Conservation (phyloP, 2,797 vertebrate genomes). For the Tenualosa ilisha region DNA sequence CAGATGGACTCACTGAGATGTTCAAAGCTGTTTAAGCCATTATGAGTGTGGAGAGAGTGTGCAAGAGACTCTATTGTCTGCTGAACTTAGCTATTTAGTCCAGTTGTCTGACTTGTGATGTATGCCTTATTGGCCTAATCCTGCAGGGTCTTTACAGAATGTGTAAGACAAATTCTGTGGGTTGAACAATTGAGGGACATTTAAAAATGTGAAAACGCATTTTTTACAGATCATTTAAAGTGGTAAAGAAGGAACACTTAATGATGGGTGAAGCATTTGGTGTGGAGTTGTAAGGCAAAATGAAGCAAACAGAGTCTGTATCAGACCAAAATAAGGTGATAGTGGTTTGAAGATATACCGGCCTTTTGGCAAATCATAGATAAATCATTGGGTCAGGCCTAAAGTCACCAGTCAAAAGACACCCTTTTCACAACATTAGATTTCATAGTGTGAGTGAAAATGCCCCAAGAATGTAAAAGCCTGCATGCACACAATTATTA, state of each 20-base stretch:
- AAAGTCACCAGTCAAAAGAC: neutral
- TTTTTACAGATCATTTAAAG: constrained; percentile 3
- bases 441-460: neutral
- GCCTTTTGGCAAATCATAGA: neutral
- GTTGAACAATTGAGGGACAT: neutral
- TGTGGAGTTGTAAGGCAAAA: neutral
- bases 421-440: neutral
- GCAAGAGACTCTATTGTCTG: neutral
- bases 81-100: neutral
- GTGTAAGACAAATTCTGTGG: neutral
- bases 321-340: neutral
- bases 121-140: neutral
- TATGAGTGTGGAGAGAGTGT: neutral
- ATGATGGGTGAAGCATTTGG: neutral
- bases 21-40: neutral
- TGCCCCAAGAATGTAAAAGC: neutral
- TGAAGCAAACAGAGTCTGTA: neutral
- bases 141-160: neutral
- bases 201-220: neutral
- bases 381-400: neutral
- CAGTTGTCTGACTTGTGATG: neutral
- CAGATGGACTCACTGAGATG: neutral
- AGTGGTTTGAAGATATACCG: neutral
- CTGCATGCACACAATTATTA: neutral
- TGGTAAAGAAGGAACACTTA: neutral